phyloP scores from a whole-genome alignment of 2,113 vertebrate genomes.

The Oreochromis niloticus region DNA sequence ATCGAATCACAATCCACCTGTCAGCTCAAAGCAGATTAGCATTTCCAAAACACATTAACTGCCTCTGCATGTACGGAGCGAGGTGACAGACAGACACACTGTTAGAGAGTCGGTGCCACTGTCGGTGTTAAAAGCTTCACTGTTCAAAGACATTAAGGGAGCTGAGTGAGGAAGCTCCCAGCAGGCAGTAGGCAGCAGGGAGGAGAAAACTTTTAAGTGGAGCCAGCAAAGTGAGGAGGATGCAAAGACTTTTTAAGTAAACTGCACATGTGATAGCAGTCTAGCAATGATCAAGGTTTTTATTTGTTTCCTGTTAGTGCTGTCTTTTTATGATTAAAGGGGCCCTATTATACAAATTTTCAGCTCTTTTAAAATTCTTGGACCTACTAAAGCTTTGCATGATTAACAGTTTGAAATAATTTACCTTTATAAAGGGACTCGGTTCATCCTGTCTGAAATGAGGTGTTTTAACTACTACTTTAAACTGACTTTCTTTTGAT shows the following conservation, averaged over 20 bases:
- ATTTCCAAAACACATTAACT: background rate
- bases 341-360: background rate
- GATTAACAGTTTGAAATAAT: background rate
- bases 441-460: background rate
- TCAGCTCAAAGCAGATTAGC: background rate
- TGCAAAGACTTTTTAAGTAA: background rate
- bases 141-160: background rate
- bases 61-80: background rate
- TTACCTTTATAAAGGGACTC: background rate
- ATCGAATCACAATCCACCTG: background rate
- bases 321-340: background rate
- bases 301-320: background rate
- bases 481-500: background rate
- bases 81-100: conserved; percentile 9
- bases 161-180: background rate
- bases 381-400: background rate
- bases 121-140: conserved; percentile 1
- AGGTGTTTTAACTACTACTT: background rate
- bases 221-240: background rate
- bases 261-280: background rate
- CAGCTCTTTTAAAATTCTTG: background rate
- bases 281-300: background rate
- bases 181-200: background rate
- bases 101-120: background rate
- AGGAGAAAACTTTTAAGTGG: background rate